A percentile compares a stretch with the other conserved stretches of the same genome.
These are phyloP conservation scores for Chaetops frenatus DNA, from an alignment of 2,113 vertebrate genomes.

Conservation along the genomic window DNA sequence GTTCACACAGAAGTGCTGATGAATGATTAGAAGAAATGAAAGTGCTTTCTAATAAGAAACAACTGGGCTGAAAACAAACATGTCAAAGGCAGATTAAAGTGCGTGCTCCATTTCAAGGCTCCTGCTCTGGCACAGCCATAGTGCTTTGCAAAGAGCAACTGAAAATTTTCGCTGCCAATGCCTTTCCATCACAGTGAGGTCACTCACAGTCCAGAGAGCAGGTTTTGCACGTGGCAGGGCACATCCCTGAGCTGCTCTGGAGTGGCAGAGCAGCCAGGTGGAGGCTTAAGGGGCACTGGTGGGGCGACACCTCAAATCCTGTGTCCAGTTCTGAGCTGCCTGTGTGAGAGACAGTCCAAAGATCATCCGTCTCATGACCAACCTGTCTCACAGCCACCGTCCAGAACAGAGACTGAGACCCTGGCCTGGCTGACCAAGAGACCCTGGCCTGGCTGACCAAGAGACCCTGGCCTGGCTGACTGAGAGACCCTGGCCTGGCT, in stretches of 20 bases:
- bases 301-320: not conserved
- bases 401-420: too few relatives aligned
- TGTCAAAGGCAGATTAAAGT: not conserved
- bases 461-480: too few relatives aligned
- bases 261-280: not conserved
- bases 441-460: too few relatives aligned
- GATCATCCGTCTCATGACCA: too few relatives aligned
- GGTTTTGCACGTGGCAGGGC: fast-evolving
- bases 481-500: too few relatives aligned
- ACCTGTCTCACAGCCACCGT: too few relatives aligned
- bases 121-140: not conserved
- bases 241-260: not conserved
- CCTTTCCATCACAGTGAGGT: not conserved
- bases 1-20: not conserved
- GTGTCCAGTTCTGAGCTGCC: not conserved
- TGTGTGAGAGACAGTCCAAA: too few relatives aligned
- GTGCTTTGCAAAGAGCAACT: not conserved
- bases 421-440: too few relatives aligned
- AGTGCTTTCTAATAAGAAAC: not conserved
- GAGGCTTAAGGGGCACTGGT: not conserved
- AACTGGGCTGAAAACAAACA: not conserved
- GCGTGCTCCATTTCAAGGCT: not conserved
- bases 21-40: not conserved
- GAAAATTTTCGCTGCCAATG: not conserved
- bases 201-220: not conserved